Conservation (phyloP, 2,797 vertebrate genomes). For the Sebastes hubbsi region DNA sequence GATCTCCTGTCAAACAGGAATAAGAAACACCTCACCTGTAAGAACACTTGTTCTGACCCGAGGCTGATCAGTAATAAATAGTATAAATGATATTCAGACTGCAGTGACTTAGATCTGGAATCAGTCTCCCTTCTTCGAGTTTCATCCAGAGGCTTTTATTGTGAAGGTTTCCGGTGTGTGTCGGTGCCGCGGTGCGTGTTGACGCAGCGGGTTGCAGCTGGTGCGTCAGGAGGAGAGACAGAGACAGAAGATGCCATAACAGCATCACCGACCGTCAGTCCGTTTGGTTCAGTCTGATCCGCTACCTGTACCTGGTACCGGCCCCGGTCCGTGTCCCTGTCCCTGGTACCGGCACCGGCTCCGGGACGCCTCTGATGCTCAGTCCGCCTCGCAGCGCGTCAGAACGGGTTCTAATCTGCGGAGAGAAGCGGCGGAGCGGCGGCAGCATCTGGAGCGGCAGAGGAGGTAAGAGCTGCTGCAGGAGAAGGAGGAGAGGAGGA, state of each 20-base stretch:
- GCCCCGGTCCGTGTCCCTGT: no score
- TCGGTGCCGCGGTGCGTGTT: conserved; percentile 34
- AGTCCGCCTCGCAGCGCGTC: conserved; percentile 27
- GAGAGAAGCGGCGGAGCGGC: conserved; percentile 25
- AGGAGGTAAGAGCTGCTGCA: conserved; percentile 41
- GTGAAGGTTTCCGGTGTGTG: conserved; percentile 8
- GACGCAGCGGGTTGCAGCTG: conserved; percentile 62
- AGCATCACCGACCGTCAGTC: background rate
- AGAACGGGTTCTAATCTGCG: background rate
- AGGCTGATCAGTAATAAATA: no score
- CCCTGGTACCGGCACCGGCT: no score
- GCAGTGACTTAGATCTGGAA: no score
- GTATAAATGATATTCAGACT: no score
- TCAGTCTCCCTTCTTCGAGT: background rate
- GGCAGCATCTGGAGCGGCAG: conserved; percentile 44
- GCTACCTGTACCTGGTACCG: background rate
- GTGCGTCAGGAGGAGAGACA: conserved; percentile 57
- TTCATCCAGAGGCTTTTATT: conserved; percentile 31
- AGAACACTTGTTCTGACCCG: no score
- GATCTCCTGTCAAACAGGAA: no score
- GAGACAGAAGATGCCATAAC: conserved; percentile 58
- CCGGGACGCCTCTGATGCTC: conserved; percentile 22
- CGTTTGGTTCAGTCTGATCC: background rate
- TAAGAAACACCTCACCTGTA: no score
- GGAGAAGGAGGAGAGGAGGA: conserved; percentile 4